Percentiles rank a stretch among this genome's conserved stretches.
Evolutionary conservation across 1,140 invertebrate genomes (phyloP).

Genomic region (Aricia agestis): DNA sequence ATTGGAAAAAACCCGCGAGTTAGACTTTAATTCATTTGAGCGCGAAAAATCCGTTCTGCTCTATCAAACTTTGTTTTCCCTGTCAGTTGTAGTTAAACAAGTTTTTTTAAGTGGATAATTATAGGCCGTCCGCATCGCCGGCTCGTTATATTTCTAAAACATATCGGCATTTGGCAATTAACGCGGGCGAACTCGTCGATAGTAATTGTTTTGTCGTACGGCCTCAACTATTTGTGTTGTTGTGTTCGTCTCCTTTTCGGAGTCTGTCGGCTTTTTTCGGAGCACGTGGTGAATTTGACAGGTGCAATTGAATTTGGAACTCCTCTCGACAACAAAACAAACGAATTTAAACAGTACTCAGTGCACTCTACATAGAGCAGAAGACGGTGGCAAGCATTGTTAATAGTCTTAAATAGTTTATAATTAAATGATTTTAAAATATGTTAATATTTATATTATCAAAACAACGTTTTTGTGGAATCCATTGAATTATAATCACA

Average conservation of each 20-base stretch:
- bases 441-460: too few relatives aligned
- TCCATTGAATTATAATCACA: too few relatives aligned
- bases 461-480: too few relatives aligned
- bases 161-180: conserved; percentile 22
- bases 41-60: conserved; percentile 7
- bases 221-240: conserved; percentile 56
- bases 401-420: too few relatives aligned
- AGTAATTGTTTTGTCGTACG: conserved; percentile 25
- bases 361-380: neutral
- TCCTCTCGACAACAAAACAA: conserved; percentile 14
- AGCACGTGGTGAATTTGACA: conserved; percentile 55
- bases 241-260: conserved; percentile 36
- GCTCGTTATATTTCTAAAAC: neutral
- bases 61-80: conserved; percentile 15
- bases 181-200: conserved; percentile 16
- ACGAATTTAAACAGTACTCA: neutral
- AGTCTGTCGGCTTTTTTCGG: conserved; percentile 46
- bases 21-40: neutral
- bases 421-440: too few relatives aligned
- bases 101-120: conserved; percentile 5
- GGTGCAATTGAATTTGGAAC: conserved; percentile 32
- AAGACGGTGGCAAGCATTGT: neutral
- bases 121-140: neutral
- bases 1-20: neutral
- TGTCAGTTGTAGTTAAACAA: conserved; percentile 1